Conservation (phyloP, 2,888 invertebrate genomes). For the Chrysotoxum bicinctum region DNA sequence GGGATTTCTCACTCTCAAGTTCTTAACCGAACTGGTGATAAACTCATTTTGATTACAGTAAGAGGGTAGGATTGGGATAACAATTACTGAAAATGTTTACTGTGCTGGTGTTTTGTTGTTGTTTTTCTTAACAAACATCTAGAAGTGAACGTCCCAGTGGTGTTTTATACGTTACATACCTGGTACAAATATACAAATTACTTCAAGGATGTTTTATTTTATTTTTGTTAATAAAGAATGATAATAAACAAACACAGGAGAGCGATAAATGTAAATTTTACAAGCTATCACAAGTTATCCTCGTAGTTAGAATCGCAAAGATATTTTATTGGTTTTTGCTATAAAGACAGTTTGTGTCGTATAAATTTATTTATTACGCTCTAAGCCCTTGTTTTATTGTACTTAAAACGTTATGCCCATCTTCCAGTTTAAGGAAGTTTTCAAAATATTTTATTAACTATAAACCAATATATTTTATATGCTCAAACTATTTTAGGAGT, state of each 20-base stretch:
- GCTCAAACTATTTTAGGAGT: too few relatives aligned
- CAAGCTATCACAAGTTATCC: not conserved
- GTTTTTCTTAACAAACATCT: not conserved
- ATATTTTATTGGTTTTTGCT: not conserved
- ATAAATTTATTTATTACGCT: slow-evolving; percentile 8
- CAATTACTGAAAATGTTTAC: slow-evolving; percentile 51
- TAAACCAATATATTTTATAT: too few relatives aligned
- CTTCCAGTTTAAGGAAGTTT: too few relatives aligned
- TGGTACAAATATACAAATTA: slow-evolving; percentile 4
- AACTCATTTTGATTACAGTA: slow-evolving; percentile 50
- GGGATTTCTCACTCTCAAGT: not conserved
- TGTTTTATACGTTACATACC: slow-evolving; percentile 4
- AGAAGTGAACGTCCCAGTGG: not conserved
- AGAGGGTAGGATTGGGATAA: slow-evolving; percentile 48
- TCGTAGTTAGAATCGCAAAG: not conserved
- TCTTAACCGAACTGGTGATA: slow-evolving; percentile 16
- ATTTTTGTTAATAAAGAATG: not conserved
- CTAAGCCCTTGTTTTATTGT: not conserved
- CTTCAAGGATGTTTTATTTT: not conserved
- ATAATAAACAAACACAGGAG: slow-evolving; percentile 1
- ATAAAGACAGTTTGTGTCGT: not conserved
- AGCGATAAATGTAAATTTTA: not conserved
- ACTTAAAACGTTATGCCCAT: too few relatives aligned
- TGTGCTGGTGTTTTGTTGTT: not conserved
- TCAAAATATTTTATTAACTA: too few relatives aligned